These are phyloP conservation scores for Drosophila miranda DNA, from an alignment of 1,140 invertebrate species.

Conservation along the genomic window DNA sequence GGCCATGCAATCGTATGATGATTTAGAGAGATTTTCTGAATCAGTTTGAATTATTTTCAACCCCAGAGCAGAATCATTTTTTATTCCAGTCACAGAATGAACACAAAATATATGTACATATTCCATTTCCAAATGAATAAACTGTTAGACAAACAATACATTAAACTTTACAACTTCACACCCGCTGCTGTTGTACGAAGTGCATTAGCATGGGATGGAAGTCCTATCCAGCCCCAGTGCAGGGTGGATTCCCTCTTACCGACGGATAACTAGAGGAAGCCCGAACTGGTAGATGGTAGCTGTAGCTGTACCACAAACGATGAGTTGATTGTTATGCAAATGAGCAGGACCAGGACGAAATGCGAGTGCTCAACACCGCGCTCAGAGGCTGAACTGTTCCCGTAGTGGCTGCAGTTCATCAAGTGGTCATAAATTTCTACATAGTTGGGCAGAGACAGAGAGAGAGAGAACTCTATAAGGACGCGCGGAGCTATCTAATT, in stretches of 20 bases:
- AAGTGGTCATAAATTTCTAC: constrained; percentile 77
- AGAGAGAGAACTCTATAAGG: constrained; percentile 16
- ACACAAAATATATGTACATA: constrained; percentile 20
- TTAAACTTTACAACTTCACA: constrained; percentile 81
- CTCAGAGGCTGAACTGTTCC: neutral
- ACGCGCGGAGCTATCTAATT: constrained; percentile 58
- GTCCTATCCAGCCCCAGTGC: neutral
- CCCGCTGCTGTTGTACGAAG: constrained; percentile 59
- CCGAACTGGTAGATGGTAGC: constrained; percentile 25
- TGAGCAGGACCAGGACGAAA: constrained; percentile 75
- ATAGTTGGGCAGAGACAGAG: constrained; percentile 28
- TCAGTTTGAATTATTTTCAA: constrained; percentile 30
- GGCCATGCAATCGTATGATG: constrained; percentile 28
- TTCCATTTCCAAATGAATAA: constrained; percentile 77
- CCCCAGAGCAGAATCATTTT: constrained; percentile 46
- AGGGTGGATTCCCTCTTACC: constrained; percentile 12
- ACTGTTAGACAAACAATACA: constrained; percentile 80
- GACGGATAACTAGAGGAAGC: constrained; percentile 7
- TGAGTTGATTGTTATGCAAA: constrained; percentile 80
- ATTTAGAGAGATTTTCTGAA: constrained; percentile 21
- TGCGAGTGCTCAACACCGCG: constrained; percentile 37
- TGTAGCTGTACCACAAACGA: constrained; percentile 66
- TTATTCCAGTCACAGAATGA: constrained; percentile 58
- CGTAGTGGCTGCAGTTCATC: constrained; percentile 64
- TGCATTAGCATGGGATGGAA: constrained; percentile 51